Percentiles rank a stretch among this genome's conserved stretches.
Evolutionary conservation across 92 coral and sea anemone genomes (phyloP).

Genomic region (Pocillopora grandis): DNA sequence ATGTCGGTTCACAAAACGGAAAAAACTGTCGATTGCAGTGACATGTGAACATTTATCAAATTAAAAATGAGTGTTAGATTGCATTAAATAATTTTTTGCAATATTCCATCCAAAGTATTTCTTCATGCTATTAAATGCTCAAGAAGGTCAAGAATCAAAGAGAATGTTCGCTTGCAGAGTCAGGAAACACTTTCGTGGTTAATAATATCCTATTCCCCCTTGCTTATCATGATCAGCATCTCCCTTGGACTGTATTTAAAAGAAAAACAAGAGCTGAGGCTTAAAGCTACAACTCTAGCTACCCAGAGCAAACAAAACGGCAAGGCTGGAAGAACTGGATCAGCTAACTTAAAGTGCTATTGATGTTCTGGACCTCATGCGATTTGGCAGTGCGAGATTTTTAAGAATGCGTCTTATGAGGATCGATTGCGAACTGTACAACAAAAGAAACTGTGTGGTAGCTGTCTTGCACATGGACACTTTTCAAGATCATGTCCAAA

Average conservation of each 20-base stretch:
- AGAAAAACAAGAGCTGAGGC: slow-evolving; percentile 49
- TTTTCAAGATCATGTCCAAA: slow-evolving; percentile 58
- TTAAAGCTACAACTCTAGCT: slow-evolving; percentile 42
- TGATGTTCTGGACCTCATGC: slow-evolving; percentile 52
- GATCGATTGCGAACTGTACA: slow-evolving; percentile 58
- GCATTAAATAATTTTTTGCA: not conserved
- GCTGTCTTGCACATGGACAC: slow-evolving; percentile 68
- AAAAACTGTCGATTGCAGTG: not conserved
- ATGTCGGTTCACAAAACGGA: not conserved
- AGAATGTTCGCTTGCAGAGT: not conserved
- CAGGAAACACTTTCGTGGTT: not conserved
- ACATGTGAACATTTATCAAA: slow-evolving; percentile 5
- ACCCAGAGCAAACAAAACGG: slow-evolving; percentile 22
- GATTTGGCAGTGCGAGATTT: slow-evolving; percentile 58
- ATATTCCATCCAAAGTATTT: not conserved
- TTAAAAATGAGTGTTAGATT: not conserved
- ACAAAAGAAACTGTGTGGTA: slow-evolving; percentile 59
- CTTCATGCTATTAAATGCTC: not conserved
- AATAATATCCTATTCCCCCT: too few relatives aligned
- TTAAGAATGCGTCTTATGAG: slow-evolving; percentile 48
- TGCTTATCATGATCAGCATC: too few relatives aligned
- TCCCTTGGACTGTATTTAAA: too few relatives aligned
- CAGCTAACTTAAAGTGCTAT: slow-evolving; percentile 43
- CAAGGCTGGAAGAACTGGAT: slow-evolving; percentile 17
- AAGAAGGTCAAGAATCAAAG: not conserved